Evolutionary conservation across 2,888 invertebrate species (phyloP).

Genomic region (Phymatocera aterrima): DNA sequence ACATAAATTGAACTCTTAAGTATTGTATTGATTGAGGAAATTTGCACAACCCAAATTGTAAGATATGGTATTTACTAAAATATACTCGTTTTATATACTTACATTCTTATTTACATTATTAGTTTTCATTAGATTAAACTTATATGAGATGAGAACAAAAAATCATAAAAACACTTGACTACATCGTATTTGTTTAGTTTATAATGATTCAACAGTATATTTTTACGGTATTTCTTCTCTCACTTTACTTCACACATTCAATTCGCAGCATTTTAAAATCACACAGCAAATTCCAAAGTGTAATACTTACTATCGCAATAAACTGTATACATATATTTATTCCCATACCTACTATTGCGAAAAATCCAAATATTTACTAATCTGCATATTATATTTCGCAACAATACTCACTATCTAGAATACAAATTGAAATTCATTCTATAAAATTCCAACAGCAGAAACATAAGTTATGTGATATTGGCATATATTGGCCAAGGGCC

Average conservation of each 20-base stretch:
- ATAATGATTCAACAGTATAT: not conserved
- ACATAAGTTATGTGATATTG: not conserved
- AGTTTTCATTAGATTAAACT: not conserved
- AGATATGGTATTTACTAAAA: conserved; percentile 13
- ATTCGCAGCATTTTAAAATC: not conserved
- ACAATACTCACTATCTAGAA: not conserved
- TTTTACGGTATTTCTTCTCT: not conserved
- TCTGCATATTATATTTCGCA: too few relatives aligned
- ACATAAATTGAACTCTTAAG: conserved; percentile 5
- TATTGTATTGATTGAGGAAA: not conserved
- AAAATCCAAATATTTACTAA: not conserved
- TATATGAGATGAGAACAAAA: not conserved
- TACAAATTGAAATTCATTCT: not conserved
- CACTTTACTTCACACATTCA: not conserved
- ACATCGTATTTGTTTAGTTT: not conserved
- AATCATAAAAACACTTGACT: conserved; percentile 19
- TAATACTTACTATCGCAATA: conserved; percentile 3
- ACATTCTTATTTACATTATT: conserved; percentile 36
- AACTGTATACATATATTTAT: conserved; percentile 14
- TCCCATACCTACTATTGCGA: not conserved
- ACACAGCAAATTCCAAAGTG: not conserved
- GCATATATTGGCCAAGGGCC: not conserved
- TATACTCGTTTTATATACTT: conserved; percentile 11
- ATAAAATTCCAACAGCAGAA: not conserved
- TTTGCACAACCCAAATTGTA: conserved; percentile 44